Evolutionary conservation across 2,113 vertebrate genomes (phyloP).

Genomic region (Ancistrus triradiatus): DNA sequence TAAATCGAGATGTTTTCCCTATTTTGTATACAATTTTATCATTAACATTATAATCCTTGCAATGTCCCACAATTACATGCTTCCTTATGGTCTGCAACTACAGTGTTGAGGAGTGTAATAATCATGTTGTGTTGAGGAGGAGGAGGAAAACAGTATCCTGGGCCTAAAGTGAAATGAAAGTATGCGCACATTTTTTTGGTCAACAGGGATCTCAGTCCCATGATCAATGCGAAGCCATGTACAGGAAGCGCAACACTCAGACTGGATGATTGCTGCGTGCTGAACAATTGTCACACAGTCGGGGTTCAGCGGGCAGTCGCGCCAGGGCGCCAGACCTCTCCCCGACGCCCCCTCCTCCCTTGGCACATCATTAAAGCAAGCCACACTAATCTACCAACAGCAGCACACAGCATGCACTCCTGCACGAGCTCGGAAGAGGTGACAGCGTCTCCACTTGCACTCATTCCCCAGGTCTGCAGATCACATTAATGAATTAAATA

Average conservation of each 20-base stretch:
- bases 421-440: not conserved
- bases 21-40: no score
- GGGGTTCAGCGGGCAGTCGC: conserved; percentile 28
- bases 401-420: conserved; percentile 6
- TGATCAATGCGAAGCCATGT: no score
- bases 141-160: no score
- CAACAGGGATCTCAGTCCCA: no score
- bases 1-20: no score
- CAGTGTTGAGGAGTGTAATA: no score
- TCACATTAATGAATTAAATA: not conserved
- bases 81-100: no score
- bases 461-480: not conserved
- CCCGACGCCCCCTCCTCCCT: conserved; percentile 14
- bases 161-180: not conserved
- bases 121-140: no score
- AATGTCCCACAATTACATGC: no score
- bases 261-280: conserved; percentile 16
- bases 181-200: not conserved
- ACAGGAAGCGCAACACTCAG: not conserved
- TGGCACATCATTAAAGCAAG: conserved; percentile 40
- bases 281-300: conserved; percentile 41
- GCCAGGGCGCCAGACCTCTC: conserved; percentile 40
- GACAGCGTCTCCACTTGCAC: not conserved
- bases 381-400: conserved; percentile 36
- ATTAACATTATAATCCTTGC: no score